phyloP scores from a whole-genome alignment of 2,888 invertebrate genomes.

The Blastobasis adustella region DNA sequence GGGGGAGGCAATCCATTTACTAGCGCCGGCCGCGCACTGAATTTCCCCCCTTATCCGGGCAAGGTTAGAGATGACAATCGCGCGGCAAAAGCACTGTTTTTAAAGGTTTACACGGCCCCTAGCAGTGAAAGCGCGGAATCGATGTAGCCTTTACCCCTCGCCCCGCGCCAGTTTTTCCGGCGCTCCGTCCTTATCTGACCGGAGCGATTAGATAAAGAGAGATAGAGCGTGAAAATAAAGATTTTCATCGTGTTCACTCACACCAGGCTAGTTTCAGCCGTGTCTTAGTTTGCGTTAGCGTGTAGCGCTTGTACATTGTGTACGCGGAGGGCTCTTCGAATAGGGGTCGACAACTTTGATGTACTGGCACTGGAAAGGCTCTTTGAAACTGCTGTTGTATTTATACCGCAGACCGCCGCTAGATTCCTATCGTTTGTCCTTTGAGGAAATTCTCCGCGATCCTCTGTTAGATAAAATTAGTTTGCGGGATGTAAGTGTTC shows the following conservation, averaged over 20 bases:
- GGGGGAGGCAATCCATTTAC: conserved; percentile 75
- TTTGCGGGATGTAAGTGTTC: too few relatives aligned
- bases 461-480: too few relatives aligned
- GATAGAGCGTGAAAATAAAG: conserved; percentile 76
- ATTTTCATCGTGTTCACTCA: conserved; percentile 75
- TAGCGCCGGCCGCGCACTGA: conserved; percentile 43
- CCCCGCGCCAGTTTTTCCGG: conserved; percentile 73
- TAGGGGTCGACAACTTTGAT: conserved; percentile 42
- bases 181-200: conserved; percentile 73
- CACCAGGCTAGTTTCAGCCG: conserved; percentile 56
- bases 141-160: conserved; percentile 74
- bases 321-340: conserved; percentile 46
- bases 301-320: conserved; percentile 12
- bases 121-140: conserved; percentile 76
- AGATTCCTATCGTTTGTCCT: too few relatives aligned
- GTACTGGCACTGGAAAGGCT: conserved; percentile 29
- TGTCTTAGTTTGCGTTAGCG: conserved; percentile 48
- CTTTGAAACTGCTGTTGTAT: conserved; percentile 36
- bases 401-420: conserved; percentile 6
- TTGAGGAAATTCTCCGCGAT: too few relatives aligned
- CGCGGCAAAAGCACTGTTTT: conserved; percentile 65
- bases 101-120: conserved; percentile 75
- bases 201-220: conserved; percentile 73
- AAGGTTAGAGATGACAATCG: conserved; percentile 69
- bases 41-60: conserved; percentile 58